Evolutionary conservation across 2,797 vertebrate species (phyloP), one percentile per base, ranked within the genome.

Genomic region (Artibeus jamaicensis): DNA sequence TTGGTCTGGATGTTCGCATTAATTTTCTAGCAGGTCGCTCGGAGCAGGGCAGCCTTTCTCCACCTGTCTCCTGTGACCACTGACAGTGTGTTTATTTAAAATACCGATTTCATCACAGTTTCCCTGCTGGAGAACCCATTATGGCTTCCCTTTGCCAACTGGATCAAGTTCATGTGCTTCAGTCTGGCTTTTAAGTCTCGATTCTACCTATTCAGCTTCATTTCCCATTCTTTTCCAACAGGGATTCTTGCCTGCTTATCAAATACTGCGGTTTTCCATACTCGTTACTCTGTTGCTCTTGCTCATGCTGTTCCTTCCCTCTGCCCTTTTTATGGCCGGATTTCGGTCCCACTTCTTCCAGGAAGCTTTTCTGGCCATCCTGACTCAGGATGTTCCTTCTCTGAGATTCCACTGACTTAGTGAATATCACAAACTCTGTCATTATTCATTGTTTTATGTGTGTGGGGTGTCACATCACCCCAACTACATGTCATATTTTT

Each of bases 131-230:
- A 94, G 82, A 96, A 86, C 82, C 44, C 82, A 16, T 85, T 86
- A 82, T 90, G 91, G 79, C 68, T 87, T 94, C 67, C 29, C 26
- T 78, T 95, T 94, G 87, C 92, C 91, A 82, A 59, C 42, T 96
- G 93, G 84, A 92, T 68, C 2, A 16, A 68, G 48, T 89, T 96
- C 53, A 74, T 78, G 1, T 39, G 77, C 89, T 82, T 86, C 19
- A 46, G 32, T 68, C 46, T 84, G 76, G 46, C 94, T 73, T 95
- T 91, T 44, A 93, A 84, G 71, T 39, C 73, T 95, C 34, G 48
- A 1, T 86, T 83, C 19, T 48, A 86, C 93, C 76, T 77, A 2
- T 74, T 93, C 62, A 88, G 70, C 46, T 87, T 65, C 65, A 37
- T 91, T 86, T 84, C 22, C 85, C 44, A 37, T 50, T 89, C 65